Evolutionary conservation across 2,888 invertebrate species (phyloP).

Genomic region (Slavum lentiscoides): DNA sequence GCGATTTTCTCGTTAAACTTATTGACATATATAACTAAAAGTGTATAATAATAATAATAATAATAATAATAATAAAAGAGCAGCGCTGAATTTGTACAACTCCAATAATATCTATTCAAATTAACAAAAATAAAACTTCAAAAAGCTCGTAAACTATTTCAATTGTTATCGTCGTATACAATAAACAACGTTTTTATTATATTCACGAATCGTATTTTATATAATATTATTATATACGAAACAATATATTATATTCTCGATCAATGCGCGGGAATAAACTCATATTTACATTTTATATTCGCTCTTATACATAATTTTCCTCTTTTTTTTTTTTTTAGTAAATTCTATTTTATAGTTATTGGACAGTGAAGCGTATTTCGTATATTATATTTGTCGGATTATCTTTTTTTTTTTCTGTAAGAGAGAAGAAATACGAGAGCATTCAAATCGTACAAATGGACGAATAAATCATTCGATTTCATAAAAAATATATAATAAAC

Average conservation of each 20-base stretch:
- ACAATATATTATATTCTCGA: constrained; percentile 2
- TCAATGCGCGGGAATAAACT: not conserved
- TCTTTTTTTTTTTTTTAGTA: not conserved
- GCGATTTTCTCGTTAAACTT: constrained; percentile 47
- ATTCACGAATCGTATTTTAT: not conserved
- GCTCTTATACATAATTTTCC: constrained; percentile 17
- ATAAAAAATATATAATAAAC: constrained; percentile 15
- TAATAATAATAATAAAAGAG: constrained; percentile 13
- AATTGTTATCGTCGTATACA: constrained; percentile 16
- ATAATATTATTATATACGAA: constrained; percentile 11
- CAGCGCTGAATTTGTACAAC: constrained; percentile 20
- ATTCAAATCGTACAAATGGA: not conserved
- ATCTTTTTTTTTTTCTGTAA: constrained; percentile 1
- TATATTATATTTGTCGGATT: constrained; percentile 40
- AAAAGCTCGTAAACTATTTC: constrained; percentile 19
- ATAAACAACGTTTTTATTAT: constrained; percentile 16
- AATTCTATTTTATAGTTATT: constrained; percentile 41
- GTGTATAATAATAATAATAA: constrained; percentile 4
- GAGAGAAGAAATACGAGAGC: constrained; percentile 10
- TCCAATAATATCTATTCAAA: constrained; percentile 41
- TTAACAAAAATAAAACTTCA: constrained; percentile 27
- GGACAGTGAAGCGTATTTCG: constrained; percentile 17
- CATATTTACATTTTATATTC: constrained; percentile 20
- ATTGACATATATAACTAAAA: constrained; percentile 32
- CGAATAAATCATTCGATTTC: constrained; percentile 20